A percentile compares a stretch with the other conserved stretches of the same genome.
Conservation (phyloP, 2,888 invertebrate genomes). For the Nysson spinosus region DNA sequence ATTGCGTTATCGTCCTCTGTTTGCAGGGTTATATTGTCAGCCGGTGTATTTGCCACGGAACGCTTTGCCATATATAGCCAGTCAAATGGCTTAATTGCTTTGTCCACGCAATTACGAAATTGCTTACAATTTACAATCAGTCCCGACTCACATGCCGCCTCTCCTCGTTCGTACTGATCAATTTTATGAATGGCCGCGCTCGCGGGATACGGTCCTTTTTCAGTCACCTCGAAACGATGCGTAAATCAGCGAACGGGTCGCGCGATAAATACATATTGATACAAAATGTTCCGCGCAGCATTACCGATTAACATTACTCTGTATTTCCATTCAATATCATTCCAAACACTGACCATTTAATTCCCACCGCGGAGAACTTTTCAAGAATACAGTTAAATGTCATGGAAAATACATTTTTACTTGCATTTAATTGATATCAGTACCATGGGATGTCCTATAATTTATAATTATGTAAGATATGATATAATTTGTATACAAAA, state of each 20-base stretch:
- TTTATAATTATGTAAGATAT: too few relatives aligned
- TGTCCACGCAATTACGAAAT: slow-evolving; percentile 74
- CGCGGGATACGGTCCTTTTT: slow-evolving; percentile 44
- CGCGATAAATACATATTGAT: slow-evolving; percentile 35
- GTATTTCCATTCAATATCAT: too few relatives aligned
- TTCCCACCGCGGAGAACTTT: too few relatives aligned
- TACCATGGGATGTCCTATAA: too few relatives aligned
- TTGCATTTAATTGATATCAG: too few relatives aligned
- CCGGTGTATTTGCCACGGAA: slow-evolving; percentile 62
- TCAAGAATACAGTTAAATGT: too few relatives aligned
- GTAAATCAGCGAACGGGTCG: slow-evolving; percentile 46
- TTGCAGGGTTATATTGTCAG: slow-evolving; percentile 66
- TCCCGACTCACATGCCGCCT: slow-evolving; percentile 25
- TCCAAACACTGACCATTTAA: too few relatives aligned
- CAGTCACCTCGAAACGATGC: slow-evolving; percentile 32
- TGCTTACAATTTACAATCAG: slow-evolving; percentile 74
- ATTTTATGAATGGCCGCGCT: slow-evolving; percentile 65
- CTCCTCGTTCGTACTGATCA: slow-evolving; percentile 53
- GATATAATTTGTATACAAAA: too few relatives aligned
- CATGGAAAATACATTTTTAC: too few relatives aligned
- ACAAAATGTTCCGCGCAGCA: slow-evolving; percentile 24
- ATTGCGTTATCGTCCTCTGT: slow-evolving; percentile 69
- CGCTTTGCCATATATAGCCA: slow-evolving; percentile 62
- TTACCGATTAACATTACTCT: slow-evolving; percentile 37
- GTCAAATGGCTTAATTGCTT: slow-evolving; percentile 74